These are phyloP conservation scores for Notothenia coriiceps DNA, from an alignment of 2,113 vertebrate genomes.

Conservation along the genomic window DNA sequence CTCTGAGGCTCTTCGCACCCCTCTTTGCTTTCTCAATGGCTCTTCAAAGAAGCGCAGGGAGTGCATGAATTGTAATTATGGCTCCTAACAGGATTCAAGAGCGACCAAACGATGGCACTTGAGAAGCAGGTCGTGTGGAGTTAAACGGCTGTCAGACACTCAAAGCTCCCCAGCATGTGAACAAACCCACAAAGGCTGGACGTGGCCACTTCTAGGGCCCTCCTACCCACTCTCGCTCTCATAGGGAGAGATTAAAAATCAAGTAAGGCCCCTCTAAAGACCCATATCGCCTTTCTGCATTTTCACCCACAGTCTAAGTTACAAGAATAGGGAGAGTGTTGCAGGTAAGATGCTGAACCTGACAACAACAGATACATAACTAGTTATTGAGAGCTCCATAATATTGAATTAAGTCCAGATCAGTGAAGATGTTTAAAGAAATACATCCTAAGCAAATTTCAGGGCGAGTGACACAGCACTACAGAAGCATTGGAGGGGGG, in stretches of 20 bases:
- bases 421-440: neutral
- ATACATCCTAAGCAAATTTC: neutral
- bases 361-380: neutral
- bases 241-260: slow-evolving; percentile 59
- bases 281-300: slow-evolving; percentile 37
- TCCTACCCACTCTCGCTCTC: slow-evolving; percentile 44
- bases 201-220: slow-evolving; percentile 39
- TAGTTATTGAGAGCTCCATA: neutral
- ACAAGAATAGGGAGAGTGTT: slow-evolving; percentile 9
- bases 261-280: slow-evolving; percentile 42
- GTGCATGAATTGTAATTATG: slow-evolving; percentile 83
- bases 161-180: slow-evolving; percentile 79
- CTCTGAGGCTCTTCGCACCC: slow-evolving; percentile 49
- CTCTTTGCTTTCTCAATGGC: slow-evolving; percentile 60
- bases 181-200: slow-evolving; percentile 69
- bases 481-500: slow-evolving; percentile 5
- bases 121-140: slow-evolving; percentile 82
- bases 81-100: slow-evolving; percentile 82
- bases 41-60: slow-evolving; percentile 73
- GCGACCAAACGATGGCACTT: slow-evolving; percentile 73
- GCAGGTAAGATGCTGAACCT: slow-evolving; percentile 23
- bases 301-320: slow-evolving; percentile 22
- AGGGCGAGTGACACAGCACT: slow-evolving; percentile 9
- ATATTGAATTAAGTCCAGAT: neutral
- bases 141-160: slow-evolving; percentile 84